phyloP scores from a whole-genome alignment of 2,797 vertebrate species.

The Arrhamphus sclerolepis region DNA sequence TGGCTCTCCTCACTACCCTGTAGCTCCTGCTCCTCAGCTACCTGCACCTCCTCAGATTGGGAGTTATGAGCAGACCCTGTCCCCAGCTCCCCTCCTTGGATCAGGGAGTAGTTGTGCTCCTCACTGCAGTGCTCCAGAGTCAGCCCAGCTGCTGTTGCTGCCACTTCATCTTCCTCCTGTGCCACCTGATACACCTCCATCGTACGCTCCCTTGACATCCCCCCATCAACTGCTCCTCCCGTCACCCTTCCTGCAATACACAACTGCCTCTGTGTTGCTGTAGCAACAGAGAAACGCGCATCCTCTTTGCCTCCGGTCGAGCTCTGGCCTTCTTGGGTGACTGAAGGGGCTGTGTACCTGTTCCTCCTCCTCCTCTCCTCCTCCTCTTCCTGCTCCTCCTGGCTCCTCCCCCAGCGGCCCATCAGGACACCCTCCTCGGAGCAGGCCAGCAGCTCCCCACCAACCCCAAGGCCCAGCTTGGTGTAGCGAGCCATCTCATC shows the following conservation, averaged over 20 bases:
- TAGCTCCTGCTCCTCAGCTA: constrained; percentile 29
- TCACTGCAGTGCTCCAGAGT: constrained; percentile 75
- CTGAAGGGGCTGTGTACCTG: constrained; percentile 1
- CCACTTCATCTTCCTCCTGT: constrained; percentile 61
- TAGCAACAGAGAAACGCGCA: constrained; percentile 18
- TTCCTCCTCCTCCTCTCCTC: constrained; percentile 28
- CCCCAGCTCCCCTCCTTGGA: constrained; percentile 63
- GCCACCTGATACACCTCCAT: constrained; percentile 78
- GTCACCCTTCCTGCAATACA: constrained; percentile 30
- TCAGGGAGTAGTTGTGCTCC: constrained; percentile 82
- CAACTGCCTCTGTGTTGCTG: constrained; percentile 37
- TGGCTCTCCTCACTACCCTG: constrained; percentile 46
- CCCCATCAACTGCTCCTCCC: constrained; percentile 38
- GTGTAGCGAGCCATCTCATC: constrained; percentile 81
- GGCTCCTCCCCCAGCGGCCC: constrained; percentile 69
- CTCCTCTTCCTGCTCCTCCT: constrained; percentile 64
- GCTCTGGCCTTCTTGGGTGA: constrained; percentile 44
- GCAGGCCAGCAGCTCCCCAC: constrained; percentile 72
- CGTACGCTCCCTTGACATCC: constrained; percentile 15
- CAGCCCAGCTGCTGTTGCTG: constrained; percentile 30
- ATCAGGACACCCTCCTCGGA: constrained; percentile 76
- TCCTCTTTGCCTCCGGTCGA: constrained; percentile 12
- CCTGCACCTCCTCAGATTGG: constrained; percentile 40
- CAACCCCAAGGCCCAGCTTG: constrained; percentile 72
- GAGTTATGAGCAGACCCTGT: constrained; percentile 25